Evolutionary conservation across 2,797 vertebrate species (phyloP).

Genomic region (Myiothlypis coronata): DNA sequence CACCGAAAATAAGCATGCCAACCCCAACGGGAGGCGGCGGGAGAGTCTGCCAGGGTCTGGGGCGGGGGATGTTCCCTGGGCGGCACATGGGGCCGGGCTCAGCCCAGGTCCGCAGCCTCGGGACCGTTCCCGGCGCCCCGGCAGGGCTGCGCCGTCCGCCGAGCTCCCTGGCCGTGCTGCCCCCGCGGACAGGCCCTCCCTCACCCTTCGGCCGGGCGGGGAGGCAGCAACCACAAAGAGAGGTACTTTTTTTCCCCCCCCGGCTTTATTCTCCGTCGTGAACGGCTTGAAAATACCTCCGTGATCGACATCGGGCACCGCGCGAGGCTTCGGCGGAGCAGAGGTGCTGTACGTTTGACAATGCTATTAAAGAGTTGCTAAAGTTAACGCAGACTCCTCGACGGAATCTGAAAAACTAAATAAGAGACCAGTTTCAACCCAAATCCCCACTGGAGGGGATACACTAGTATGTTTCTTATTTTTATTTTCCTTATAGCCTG

Average conservation of each 20-base stretch:
- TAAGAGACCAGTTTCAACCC: background rate
- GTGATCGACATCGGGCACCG: accelerated
- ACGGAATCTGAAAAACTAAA: conserved; percentile 31
- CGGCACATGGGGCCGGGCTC: accelerated
- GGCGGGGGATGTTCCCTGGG: no score
- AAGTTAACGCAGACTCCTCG: background rate
- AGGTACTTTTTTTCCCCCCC: no score
- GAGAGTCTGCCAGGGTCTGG: background rate
- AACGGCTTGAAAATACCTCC: background rate
- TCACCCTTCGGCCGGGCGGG: no score
- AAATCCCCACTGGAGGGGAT: conserved; percentile 29
- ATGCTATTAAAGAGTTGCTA: background rate
- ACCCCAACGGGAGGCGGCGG: background rate
- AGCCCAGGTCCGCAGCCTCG: accelerated
- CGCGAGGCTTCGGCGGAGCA: background rate
- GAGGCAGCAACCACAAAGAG: background rate
- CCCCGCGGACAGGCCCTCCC: background rate
- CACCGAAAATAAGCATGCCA: background rate
- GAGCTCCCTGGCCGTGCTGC: background rate
- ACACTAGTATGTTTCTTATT: conserved; percentile 66
- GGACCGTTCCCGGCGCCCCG: accelerated
- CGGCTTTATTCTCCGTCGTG: background rate
- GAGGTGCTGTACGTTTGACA: background rate
- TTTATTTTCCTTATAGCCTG: conserved; percentile 72
- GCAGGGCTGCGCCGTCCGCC: accelerated